A percentile compares a stretch with the other conserved stretches of the same genome.
phyloP scores from a whole-genome alignment of 2,113 vertebrate genomes.

The Lycocorax pyrrhopterus region DNA sequence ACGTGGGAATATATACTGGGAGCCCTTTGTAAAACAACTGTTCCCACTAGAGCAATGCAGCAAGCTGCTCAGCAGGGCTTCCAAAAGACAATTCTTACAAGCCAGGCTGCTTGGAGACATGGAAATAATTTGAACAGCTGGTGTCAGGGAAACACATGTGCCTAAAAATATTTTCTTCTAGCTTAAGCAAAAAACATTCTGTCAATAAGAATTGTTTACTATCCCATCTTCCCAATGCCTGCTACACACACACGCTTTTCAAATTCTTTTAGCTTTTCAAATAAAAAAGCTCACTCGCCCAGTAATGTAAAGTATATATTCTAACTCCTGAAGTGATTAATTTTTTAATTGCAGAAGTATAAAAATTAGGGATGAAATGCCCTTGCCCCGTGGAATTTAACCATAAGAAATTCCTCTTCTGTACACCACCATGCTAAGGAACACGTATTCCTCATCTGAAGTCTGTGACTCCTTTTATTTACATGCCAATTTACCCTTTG shows the following conservation, averaged over 20 bases:
- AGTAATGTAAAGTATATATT: neutral
- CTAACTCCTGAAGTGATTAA: neutral
- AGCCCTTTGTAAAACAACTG: neutral
- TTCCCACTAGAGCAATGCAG: neutral
- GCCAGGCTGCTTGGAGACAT: neutral
- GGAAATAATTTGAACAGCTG: slow-evolving; percentile 13
- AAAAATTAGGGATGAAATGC: neutral
- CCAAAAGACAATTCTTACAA: neutral
- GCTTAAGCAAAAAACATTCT: neutral
- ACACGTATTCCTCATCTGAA: neutral
- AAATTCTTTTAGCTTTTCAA: neutral
- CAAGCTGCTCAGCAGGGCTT: neutral
- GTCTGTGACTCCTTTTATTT: neutral
- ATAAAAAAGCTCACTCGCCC: neutral
- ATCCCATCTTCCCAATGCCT: neutral
- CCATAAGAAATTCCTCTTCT: neutral
- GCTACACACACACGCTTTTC: fast-evolving
- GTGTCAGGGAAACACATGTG: neutral
- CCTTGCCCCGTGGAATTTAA: neutral
- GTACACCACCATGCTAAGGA: neutral
- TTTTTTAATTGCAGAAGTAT: neutral
- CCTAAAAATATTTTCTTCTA: neutral
- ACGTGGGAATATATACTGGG: neutral
- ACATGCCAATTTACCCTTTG: slow-evolving; percentile 6
- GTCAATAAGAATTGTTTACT: neutral